phyloP scores from a whole-genome alignment of 2,888 invertebrate genomes.

The Nebria salina region DNA sequence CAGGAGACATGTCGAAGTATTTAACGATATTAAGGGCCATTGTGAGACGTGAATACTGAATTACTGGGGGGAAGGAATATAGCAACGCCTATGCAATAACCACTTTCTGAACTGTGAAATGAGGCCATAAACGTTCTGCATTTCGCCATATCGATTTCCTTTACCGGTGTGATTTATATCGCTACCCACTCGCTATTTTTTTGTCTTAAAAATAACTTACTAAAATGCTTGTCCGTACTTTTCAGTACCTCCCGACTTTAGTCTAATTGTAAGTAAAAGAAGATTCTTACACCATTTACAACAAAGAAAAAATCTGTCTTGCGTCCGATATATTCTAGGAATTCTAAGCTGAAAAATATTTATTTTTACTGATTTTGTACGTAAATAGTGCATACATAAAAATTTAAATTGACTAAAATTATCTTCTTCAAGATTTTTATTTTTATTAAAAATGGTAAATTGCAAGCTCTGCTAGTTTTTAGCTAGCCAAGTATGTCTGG shows the following conservation, averaged over 20 bases:
- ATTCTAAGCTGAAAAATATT: too few relatives aligned
- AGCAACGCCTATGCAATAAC: conserved; percentile 53
- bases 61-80: conserved; percentile 56
- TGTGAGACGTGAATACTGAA: conserved; percentile 43
- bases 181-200: neutral
- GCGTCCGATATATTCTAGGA: neutral
- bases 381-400: too few relatives aligned
- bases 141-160: conserved; percentile 41
- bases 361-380: too few relatives aligned
- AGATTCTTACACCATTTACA: neutral
- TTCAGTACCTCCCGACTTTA: neutral
- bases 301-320: neutral
- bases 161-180: neutral
- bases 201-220: neutral
- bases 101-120: conserved; percentile 38
- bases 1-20: conserved; percentile 45
- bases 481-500: neutral
- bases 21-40: conserved; percentile 44
- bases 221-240: neutral
- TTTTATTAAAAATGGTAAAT: neutral
- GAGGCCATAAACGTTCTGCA: conserved; percentile 41
- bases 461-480: neutral
- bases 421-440: too few relatives aligned
- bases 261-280: neutral
- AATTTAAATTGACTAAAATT: too few relatives aligned